Base-by-base conservation (phyloP, 2,888 invertebrate species). In the Sinodicranocentrus sp. region DNA sequence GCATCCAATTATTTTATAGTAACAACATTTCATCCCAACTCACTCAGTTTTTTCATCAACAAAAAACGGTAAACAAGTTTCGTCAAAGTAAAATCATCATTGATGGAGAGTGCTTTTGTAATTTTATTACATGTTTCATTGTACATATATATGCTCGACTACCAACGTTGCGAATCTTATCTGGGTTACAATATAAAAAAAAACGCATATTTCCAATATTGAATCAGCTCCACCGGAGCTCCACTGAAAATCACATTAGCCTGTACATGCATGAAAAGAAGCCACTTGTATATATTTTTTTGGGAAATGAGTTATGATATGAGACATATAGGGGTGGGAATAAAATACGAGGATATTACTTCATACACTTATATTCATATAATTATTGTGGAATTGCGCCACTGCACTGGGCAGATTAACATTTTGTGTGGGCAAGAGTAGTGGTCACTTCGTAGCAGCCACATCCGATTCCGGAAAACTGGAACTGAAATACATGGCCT, bases 381-480 rank as follows among this genome's bases (percentile, higher is more conserved):
- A 17, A 52, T 52, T 13, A 17, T 5, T 52, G 13, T 52, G 52
- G n/a, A 52, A 13, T 6, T 17, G 17, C 52, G 13, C 5, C 6
- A n/a, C 3, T 52, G 52, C 6, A 52, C 6, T n/a, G 13, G 6
- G n/a, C n/a, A 52, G 10, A 52, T 52, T 17, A 23, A 21, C 57
- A 57, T 5, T 23, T 23, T 19, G 57, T 23, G 57, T 3, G 3
- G 57, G 57, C 48, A n/a, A 48, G 48, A 48, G 15, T 2, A 10
- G 13, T 57, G 57, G 13, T 26, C 26, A 15, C 15, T 59, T 28
- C 26, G 8, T 43, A 15, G n/a, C 54, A 57, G 26, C 80, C 80
- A 80, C 80, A 80, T 80, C 80, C 80, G 52, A 80, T 80, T 80
- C 65, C 80, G 65, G 72, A 65, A 6, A 6, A 48, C 48, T 10